Percentiles rank a stretch among this genome's conserved stretches.
Conservation (phyloP, 2,888 invertebrate species). For the Furcula furcula region DNA sequence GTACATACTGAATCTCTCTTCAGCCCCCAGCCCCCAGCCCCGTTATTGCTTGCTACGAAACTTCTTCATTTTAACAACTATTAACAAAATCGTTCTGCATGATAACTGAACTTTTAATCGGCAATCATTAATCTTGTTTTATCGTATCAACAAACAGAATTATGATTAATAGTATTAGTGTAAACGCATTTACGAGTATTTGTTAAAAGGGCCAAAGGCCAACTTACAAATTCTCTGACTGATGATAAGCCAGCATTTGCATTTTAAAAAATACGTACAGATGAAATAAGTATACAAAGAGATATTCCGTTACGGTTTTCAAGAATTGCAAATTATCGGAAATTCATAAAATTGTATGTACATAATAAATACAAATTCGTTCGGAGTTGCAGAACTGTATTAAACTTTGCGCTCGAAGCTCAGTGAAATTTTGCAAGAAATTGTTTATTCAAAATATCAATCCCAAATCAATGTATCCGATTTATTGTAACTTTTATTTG, state of each 20-base stretch:
- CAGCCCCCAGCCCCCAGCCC: too few relatives aligned
- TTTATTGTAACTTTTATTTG: background rate
- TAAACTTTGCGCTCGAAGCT: background rate
- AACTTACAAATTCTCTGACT: too few relatives aligned
- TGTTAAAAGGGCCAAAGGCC: slow-evolving; percentile 5
- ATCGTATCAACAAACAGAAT: slow-evolving; percentile 16
- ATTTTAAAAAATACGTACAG: too few relatives aligned
- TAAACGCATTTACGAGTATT: slow-evolving; percentile 6
- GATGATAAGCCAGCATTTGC: too few relatives aligned
- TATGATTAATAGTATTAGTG: slow-evolving; percentile 12
- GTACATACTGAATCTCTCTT: too few relatives aligned
- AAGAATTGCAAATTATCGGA: background rate
- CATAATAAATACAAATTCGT: too few relatives aligned
- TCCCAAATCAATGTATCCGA: background rate
- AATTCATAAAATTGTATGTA: slow-evolving; percentile 6
- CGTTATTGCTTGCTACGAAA: too few relatives aligned
- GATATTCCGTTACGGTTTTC: slow-evolving; percentile 1
- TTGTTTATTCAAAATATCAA: background rate
- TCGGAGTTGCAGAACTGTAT: too few relatives aligned
- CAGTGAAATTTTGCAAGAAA: background rate
- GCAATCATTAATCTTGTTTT: slow-evolving; percentile 15
- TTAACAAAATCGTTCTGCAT: background rate
- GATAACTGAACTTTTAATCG: slow-evolving; percentile 16
- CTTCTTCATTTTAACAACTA: too few relatives aligned
- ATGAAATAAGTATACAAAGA: too few relatives aligned